Evolutionary conservation across 1,140 invertebrate species (phyloP).

Genomic region (Drosophila virilis): DNA sequence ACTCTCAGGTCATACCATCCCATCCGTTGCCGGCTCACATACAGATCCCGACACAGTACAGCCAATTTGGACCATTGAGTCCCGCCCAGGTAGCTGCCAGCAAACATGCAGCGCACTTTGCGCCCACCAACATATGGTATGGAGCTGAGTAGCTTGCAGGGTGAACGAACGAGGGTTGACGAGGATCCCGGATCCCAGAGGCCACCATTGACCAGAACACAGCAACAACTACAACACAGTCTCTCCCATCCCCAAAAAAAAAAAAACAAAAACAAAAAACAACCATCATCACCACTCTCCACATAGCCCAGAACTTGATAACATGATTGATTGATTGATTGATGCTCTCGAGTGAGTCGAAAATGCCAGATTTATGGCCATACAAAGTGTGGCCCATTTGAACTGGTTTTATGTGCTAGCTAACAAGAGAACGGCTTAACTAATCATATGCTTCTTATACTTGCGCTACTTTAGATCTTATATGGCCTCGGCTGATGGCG

Average conservation of each 20-base stretch:
- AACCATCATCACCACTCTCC: slow-evolving; percentile 34
- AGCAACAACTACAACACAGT: slow-evolving; percentile 30
- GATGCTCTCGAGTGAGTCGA: slow-evolving; percentile 81
- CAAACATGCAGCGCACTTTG: slow-evolving; percentile 89
- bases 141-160: slow-evolving; percentile 86
- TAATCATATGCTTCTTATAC: slow-evolving; percentile 15
- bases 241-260: slow-evolving; percentile 7
- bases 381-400: slow-evolving; percentile 21
- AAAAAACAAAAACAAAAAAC: neutral
- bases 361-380: slow-evolving; percentile 59
- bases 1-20: slow-evolving; percentile 85
- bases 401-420: slow-evolving; percentile 20
- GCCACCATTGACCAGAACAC: slow-evolving; percentile 32
- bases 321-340: slow-evolving; percentile 73
- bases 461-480: slow-evolving; percentile 61
- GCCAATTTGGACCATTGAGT: slow-evolving; percentile 88
- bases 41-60: slow-evolving; percentile 89
- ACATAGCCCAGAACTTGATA: slow-evolving; percentile 57
- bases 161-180: slow-evolving; percentile 24
- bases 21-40: slow-evolving; percentile 94
- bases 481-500: slow-evolving; percentile 70
- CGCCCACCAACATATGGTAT: slow-evolving; percentile 90
- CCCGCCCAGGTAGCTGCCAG: slow-evolving; percentile 87
- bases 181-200: slow-evolving; percentile 25
- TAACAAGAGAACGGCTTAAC: neutral